These are phyloP conservation scores for Diuraphis noxia DNA, from an alignment of 1,140 invertebrate genomes.

Conservation along the genomic window DNA sequence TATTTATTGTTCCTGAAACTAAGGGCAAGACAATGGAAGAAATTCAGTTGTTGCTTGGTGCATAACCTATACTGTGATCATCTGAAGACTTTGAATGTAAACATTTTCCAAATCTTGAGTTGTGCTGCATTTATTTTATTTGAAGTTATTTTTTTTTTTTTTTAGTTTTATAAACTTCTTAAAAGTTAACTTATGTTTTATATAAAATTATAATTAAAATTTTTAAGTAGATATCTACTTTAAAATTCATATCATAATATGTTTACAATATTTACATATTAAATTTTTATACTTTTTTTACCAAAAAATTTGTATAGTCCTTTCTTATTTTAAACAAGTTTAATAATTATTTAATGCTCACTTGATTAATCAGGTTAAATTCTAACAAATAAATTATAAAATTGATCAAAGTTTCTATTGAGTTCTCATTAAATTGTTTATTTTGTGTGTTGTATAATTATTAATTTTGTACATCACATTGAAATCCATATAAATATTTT, in stretches of 20 bases:
- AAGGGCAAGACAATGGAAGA: constrained; percentile 86
- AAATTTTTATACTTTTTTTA: background rate
- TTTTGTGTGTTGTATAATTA: background rate
- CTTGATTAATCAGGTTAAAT: background rate
- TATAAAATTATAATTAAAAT: too few species aligned
- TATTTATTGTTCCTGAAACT: constrained; percentile 81
- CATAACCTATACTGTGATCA: constrained; percentile 44
- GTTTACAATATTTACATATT: background rate
- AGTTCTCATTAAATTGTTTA: background rate
- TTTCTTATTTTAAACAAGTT: background rate
- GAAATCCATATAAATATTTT: too few species aligned
- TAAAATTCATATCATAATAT: background rate
- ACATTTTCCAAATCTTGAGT: background rate
- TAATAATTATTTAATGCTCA: background rate
- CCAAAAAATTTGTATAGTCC: too few species aligned
- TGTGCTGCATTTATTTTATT: background rate
- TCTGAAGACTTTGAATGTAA: background rate
- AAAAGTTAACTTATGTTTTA: background rate
- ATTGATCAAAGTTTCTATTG: background rate
- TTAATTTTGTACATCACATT: too few species aligned
- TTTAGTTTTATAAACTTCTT: background rate
- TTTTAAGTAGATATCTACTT: background rate
- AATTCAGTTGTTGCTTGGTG: constrained; percentile 70
- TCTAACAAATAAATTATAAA: background rate
- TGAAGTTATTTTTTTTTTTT: background rate